Evolutionary conservation across 2,888 invertebrate genomes (phyloP).

Genomic region (Metellina segmentata): DNA sequence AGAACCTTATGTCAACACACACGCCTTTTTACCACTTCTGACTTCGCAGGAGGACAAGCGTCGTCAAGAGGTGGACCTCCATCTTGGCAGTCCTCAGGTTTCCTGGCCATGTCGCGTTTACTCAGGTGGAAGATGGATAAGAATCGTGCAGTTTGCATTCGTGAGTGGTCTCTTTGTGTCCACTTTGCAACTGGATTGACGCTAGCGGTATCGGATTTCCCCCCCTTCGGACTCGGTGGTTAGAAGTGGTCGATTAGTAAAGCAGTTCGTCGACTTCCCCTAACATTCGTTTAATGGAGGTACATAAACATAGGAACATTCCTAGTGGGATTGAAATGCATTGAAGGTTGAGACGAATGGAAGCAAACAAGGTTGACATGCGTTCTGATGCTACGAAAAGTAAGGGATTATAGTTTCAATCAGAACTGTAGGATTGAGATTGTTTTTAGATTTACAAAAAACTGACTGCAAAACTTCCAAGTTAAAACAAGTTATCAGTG

Average conservation of each 20-base stretch:
- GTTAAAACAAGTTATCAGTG: too few relatives aligned
- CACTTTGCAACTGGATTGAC: slow-evolving; percentile 29
- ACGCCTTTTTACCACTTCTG: slow-evolving; percentile 66
- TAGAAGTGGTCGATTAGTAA: neutral
- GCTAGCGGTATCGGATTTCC: neutral
- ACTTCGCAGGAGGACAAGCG: slow-evolving; percentile 44
- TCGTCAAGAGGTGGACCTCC: slow-evolving; percentile 18
- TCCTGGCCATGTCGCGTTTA: slow-evolving; percentile 43
- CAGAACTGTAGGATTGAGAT: too few relatives aligned
- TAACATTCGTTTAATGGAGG: neutral
- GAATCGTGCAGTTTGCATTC: slow-evolving; percentile 3
- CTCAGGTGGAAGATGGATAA: slow-evolving; percentile 58
- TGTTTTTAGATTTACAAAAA: too few relatives aligned
- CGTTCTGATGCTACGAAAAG: too few relatives aligned
- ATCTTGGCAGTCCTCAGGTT: neutral
- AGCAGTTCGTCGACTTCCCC: neutral
- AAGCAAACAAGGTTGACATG: too few relatives aligned
- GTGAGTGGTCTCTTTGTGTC: slow-evolving; percentile 4
- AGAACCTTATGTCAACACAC: slow-evolving; percentile 70
- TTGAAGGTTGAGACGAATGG: too few relatives aligned
- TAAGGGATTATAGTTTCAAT: too few relatives aligned
- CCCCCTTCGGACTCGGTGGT: neutral
- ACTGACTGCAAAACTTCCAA: too few relatives aligned
- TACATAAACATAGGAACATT: neutral
- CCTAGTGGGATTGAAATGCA: neutral